Evolutionary conservation across 2,888 invertebrate species (phyloP).

Genomic region (Onchidella celtica): DNA sequence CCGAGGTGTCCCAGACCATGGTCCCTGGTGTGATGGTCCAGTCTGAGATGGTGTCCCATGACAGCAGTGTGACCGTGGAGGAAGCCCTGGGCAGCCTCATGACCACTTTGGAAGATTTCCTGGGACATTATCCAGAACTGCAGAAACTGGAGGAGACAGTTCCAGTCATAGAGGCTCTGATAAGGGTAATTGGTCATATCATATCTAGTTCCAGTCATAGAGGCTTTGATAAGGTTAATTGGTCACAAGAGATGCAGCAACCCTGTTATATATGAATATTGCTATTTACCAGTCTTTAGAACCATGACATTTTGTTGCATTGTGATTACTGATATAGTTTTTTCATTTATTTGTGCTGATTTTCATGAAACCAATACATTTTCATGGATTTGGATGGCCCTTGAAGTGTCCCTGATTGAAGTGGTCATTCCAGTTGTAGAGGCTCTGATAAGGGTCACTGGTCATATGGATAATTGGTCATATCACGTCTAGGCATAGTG

Average conservation of each 20-base stretch:
- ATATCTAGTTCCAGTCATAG: slow-evolving; percentile 70
- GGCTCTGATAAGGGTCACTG: no score
- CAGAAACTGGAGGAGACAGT: slow-evolving; percentile 79
- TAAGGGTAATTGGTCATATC: slow-evolving; percentile 72
- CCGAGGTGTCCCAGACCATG: slow-evolving; percentile 40
- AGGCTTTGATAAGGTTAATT: slow-evolving; percentile 78
- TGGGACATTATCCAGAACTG: slow-evolving; percentile 80
- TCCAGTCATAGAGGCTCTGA: slow-evolving; percentile 75
- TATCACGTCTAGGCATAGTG: slow-evolving; percentile 61
- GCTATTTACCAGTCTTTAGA: no score
- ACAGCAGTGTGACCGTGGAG: slow-evolving; percentile 72
- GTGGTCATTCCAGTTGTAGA: no score
- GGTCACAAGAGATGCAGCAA: no score
- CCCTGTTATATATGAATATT: no score
- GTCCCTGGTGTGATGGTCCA: slow-evolving; percentile 51
- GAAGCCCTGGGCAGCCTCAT: slow-evolving; percentile 77
- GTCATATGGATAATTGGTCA: no score
- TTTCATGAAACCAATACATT: no score
- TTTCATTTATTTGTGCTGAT: no score
- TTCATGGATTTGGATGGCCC: no score
- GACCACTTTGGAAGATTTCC: slow-evolving; percentile 80
- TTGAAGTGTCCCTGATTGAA: no score
- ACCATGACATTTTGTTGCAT: no score
- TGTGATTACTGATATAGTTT: no score
- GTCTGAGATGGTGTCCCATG: slow-evolving; percentile 52